Evolutionary conservation across 1,140 invertebrate species (phyloP).

Genomic region (Odontomachus brunneus): DNA sequence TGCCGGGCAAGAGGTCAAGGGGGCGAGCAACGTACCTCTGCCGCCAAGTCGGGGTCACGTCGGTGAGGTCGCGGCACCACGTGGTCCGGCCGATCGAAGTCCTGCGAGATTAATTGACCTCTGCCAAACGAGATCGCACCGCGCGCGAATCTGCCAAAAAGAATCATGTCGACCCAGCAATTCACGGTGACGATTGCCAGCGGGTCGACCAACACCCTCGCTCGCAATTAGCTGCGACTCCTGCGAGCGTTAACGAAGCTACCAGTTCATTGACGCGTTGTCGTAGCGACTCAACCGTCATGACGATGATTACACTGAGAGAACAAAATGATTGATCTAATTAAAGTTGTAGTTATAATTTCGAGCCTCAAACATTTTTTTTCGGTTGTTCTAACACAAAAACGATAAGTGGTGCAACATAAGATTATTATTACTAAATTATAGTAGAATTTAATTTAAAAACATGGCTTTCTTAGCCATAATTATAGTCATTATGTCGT

Average conservation of each 20-base stretch:
- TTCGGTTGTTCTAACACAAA: too few relatives aligned
- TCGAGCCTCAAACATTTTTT: too few relatives aligned
- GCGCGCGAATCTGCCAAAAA: background rate
- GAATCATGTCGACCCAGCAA: background rate
- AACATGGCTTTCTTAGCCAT: too few relatives aligned
- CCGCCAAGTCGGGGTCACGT: conserved; percentile 60
- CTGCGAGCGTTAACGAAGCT: background rate
- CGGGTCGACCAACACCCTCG: too few relatives aligned
- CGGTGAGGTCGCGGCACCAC: conserved; percentile 64
- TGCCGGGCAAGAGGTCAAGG: conserved; percentile 71
- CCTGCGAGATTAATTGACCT: conserved; percentile 66
- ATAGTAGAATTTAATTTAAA: too few relatives aligned
- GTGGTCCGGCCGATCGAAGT: conserved; percentile 46
- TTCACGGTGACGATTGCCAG: background rate
- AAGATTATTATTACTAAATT: too few relatives aligned
- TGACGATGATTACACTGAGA: too few relatives aligned
- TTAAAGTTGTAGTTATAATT: too few relatives aligned
- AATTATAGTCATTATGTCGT: too few relatives aligned
- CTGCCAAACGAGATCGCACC: conserved; percentile 22
- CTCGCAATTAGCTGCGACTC: background rate
- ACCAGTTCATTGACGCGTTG: too few relatives aligned
- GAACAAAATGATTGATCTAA: too few relatives aligned
- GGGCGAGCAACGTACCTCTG: conserved; percentile 64
- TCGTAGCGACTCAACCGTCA: background rate
- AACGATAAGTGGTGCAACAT: too few relatives aligned